These are phyloP conservation scores for Mus spicilegus DNA, from an alignment of 2,113 vertebrate species.

Conservation along the genomic window DNA sequence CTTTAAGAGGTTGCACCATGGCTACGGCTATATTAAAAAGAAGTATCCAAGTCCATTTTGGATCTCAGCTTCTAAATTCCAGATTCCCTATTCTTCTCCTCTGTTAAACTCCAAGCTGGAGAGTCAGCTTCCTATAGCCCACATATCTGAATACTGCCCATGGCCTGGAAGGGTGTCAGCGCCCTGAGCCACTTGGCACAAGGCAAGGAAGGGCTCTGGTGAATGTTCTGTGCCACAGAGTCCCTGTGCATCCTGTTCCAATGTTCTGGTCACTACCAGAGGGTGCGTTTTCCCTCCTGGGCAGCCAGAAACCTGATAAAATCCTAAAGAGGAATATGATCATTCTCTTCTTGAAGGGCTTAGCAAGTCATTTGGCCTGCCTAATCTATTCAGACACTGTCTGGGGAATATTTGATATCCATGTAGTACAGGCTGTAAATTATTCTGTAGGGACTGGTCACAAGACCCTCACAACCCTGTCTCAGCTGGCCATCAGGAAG, in stretches of 20 bases:
- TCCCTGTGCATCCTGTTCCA: not conserved
- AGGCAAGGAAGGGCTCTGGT: not conserved
- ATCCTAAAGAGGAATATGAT: constrained; percentile 76
- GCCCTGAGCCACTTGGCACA: not conserved
- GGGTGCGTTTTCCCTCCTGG: constrained; percentile 24
- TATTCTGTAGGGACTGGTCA: constrained; percentile 77
- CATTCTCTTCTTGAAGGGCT: constrained; percentile 77
- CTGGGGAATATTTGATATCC: constrained; percentile 81
- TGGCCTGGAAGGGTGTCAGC: not conserved
- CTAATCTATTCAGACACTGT: constrained; percentile 80
- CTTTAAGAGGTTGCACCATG: not conserved
- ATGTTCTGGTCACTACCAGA: not conserved
- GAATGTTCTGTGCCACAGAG: not conserved
- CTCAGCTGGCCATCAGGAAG: not conserved
- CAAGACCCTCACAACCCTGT: constrained; percentile 72
- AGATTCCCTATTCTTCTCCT: not conserved
- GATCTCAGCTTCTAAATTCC: not conserved
- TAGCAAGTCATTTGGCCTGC: constrained; percentile 81
- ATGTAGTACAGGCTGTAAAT: constrained; percentile 81
- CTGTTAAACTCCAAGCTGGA: not conserved
- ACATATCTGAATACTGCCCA: not conserved
- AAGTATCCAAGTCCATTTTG: not conserved
- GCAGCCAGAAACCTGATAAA: constrained; percentile 80
- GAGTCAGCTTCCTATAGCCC: not conserved
- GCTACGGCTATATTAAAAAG: not conserved